These are phyloP conservation scores for Uloborus plumipes DNA, from an alignment of 2,888 invertebrate genomes.

Conservation along the genomic window DNA sequence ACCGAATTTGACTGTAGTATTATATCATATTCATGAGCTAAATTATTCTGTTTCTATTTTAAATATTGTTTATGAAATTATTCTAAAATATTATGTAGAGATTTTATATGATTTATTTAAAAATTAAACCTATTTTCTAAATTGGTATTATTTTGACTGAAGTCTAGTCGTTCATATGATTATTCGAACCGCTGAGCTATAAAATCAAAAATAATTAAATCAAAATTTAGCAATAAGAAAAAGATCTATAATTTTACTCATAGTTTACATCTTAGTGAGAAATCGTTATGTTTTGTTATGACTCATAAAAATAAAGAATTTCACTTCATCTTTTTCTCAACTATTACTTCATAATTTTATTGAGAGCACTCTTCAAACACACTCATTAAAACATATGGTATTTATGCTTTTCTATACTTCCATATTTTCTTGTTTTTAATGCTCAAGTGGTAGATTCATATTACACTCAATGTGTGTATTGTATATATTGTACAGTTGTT, in stretches of 20 bases:
- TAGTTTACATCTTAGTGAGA: background rate
- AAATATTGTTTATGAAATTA: background rate
- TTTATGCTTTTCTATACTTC: background rate
- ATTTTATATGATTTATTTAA: conserved; percentile 15
- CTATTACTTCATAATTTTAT: background rate
- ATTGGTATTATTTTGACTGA: background rate
- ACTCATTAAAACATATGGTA: background rate
- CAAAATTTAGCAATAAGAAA: background rate
- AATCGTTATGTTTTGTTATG: background rate
- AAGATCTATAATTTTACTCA: background rate
- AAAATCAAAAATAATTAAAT: conserved; percentile 14
- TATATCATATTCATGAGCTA: background rate
- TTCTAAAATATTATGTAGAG: background rate
- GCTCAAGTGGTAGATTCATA: conserved; percentile 57
- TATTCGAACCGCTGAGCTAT: conserved; percentile 13
- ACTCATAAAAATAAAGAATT: background rate
- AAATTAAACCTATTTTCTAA: conserved; percentile 7
- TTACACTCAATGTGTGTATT: conserved; percentile 30
- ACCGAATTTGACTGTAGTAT: too few relatives aligned
- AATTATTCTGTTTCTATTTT: conserved; percentile 1
- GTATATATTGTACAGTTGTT: conserved; percentile 56
- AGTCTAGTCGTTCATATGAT: conserved; percentile 13
- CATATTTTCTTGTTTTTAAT: conserved; percentile 43
- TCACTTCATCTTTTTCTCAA: background rate
- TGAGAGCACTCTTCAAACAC: conserved; percentile 6